These are phyloP conservation scores for Trissonchulus latispiculum DNA, from an alignment of 2,888 invertebrate species.

Conservation along the genomic window DNA sequence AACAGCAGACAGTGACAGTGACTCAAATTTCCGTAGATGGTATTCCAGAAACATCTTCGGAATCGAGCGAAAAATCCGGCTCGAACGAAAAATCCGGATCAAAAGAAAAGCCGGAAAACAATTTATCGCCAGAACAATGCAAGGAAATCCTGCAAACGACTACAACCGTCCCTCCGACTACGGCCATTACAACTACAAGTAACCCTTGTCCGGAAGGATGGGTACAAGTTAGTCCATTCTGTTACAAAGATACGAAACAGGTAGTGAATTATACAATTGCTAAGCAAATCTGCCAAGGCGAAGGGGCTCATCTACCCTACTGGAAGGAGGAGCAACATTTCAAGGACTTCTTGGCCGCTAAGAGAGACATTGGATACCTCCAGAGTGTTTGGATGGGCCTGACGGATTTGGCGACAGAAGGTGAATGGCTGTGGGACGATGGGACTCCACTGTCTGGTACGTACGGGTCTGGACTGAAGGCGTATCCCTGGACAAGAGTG, in stretches of 20 bases:
- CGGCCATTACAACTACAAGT: neutral
- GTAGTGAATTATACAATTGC: neutral
- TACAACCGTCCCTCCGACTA: neutral
- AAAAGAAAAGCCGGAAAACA: neutral
- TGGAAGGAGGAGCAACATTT: neutral
- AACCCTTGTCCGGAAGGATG: neutral
- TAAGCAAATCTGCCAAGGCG: neutral
- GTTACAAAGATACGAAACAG: neutral
- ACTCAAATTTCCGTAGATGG: too few species aligned
- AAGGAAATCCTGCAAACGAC: neutral
- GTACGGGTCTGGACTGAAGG: neutral
- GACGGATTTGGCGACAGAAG: neutral
- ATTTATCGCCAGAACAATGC: neutral
- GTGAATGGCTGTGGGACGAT: neutral
- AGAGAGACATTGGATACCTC: neutral
- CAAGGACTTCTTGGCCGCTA: neutral
- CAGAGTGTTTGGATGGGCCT: neutral
- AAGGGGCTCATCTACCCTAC: neutral
- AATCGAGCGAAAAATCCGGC: too few species aligned
- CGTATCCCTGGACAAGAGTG: neutral
- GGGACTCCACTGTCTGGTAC: neutral
- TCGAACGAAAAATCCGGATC: too few species aligned
- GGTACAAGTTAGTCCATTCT: neutral
- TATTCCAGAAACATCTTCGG: too few species aligned
- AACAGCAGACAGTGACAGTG: too few species aligned